phyloP scores from a whole-genome alignment of 2,888 invertebrate genomes.

The Trilocha varians region DNA sequence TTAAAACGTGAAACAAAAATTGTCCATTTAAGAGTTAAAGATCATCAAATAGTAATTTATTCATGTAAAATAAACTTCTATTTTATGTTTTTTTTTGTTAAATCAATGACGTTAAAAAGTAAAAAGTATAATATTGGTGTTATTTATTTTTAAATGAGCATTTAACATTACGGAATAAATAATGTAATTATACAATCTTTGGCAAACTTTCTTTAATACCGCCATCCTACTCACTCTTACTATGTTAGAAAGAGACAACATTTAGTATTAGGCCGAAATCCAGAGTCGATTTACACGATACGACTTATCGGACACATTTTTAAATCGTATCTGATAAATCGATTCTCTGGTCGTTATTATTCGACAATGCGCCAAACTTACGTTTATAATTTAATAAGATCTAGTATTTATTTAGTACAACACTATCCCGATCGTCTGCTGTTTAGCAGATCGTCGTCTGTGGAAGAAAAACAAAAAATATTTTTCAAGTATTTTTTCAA shows the following conservation, averaged over 20 bases:
- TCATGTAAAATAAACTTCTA: no score
- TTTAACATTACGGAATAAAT: neutral
- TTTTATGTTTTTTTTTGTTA: no score
- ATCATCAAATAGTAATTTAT: no score
- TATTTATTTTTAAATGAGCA: no score
- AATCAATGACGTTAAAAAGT: no score
- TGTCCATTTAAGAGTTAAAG: no score
- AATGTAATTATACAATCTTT: neutral
- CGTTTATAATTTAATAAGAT: conserved; percentile 30
- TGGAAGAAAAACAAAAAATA: conserved; percentile 11
- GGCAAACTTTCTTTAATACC: neutral
- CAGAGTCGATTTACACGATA: neutral
- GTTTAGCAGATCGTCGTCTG: conserved; percentile 39
- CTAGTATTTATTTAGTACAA: conserved; percentile 41
- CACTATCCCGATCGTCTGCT: conserved; percentile 39
- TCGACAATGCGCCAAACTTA: conserved; percentile 57
- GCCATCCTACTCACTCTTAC: neutral
- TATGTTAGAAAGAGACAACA: neutral
- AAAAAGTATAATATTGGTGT: no score
- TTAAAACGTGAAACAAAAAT: no score
- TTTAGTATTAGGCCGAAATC: neutral
- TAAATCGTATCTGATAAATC: neutral
- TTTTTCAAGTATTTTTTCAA: neutral
- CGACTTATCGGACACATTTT: neutral
- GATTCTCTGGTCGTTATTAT: conserved; percentile 9